A percentile compares a stretch with the other conserved stretches of the same genome.
Evolutionary conservation across 2,797 vertebrate species (phyloP).

Genomic region (Malurus leucopterus): DNA sequence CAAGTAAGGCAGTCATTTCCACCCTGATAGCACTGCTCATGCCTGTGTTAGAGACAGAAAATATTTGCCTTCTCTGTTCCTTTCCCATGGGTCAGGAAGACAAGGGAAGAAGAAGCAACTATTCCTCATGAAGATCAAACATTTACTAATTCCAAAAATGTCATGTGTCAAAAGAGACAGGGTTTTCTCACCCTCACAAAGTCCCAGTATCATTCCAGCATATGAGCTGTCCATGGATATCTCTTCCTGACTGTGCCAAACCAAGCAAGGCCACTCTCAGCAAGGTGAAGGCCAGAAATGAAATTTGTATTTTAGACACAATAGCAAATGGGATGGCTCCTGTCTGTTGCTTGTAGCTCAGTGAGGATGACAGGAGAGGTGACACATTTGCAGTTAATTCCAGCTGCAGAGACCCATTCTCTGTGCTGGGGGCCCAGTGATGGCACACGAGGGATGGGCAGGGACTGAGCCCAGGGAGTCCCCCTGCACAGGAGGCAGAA

Average conservation of each 20-base stretch:
- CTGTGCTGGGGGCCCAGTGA: not conserved
- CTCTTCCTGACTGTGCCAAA: not conserved
- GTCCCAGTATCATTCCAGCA: not conserved
- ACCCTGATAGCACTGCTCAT: not conserved
- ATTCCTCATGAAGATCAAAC: not conserved
- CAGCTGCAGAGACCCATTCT: not conserved
- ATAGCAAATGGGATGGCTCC: accelerated
- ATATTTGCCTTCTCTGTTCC: not conserved
- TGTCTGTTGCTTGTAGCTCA: not conserved
- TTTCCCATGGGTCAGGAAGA: not conserved
- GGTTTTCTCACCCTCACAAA: not conserved
- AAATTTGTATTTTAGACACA: not conserved
- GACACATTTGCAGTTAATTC: accelerated
- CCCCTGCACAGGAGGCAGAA: not conserved
- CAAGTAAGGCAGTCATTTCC: not conserved
- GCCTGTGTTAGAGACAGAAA: not conserved
- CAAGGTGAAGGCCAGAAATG: not conserved
- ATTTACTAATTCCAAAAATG: not conserved
- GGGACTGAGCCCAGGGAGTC: not conserved
- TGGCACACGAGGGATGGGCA: accelerated
- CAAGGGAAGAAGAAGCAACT: not conserved
- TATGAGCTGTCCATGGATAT: not conserved
- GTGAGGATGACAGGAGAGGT: not conserved
- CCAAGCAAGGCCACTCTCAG: not conserved
- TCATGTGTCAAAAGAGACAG: not conserved